Evolutionary conservation across 2,888 invertebrate genomes (phyloP).

Genomic region (Phragmatobia fuliginosa): DNA sequence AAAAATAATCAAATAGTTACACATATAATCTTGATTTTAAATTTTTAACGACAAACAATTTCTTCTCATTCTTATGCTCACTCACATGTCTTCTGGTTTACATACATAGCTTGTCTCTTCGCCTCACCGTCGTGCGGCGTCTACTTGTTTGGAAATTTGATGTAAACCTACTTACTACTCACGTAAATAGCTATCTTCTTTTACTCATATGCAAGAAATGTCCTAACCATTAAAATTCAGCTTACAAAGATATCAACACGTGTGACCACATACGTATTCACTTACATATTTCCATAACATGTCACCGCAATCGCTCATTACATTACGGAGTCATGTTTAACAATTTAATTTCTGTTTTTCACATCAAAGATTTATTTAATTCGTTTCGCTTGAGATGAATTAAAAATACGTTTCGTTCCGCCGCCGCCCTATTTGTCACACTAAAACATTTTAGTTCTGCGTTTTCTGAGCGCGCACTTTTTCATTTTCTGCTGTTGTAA

Average conservation of each 20-base stretch:
- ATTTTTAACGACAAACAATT: not conserved
- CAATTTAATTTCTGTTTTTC: slow-evolving; percentile 44
- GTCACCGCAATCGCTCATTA: slow-evolving; percentile 27
- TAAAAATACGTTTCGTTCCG: slow-evolving; percentile 65
- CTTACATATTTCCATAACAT: not conserved
- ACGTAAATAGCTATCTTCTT: not conserved
- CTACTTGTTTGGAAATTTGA: not conserved
- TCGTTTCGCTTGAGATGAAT: slow-evolving; percentile 58
- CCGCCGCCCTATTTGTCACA: slow-evolving; percentile 46
- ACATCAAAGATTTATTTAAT: slow-evolving; percentile 61
- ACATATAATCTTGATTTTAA: not conserved
- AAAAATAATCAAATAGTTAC: no score
- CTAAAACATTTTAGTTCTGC: slow-evolving; percentile 68
- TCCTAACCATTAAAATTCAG: not conserved
- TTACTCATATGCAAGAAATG: not conserved
- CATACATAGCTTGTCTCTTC: not conserved
- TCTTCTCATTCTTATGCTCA: no score
- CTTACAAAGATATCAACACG: not conserved
- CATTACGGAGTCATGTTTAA: slow-evolving; percentile 34
- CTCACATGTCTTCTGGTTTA: no score
- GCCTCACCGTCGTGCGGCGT: not conserved
- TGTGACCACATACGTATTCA: not conserved
- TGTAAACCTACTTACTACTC: no score
- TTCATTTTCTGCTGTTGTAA: slow-evolving; percentile 54
- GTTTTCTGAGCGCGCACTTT: slow-evolving; percentile 57